Evolutionary conservation across 2,888 invertebrate genomes (phyloP), one percentile per base, ranked within the genome.

Genomic region (Troides aeacus): DNA sequence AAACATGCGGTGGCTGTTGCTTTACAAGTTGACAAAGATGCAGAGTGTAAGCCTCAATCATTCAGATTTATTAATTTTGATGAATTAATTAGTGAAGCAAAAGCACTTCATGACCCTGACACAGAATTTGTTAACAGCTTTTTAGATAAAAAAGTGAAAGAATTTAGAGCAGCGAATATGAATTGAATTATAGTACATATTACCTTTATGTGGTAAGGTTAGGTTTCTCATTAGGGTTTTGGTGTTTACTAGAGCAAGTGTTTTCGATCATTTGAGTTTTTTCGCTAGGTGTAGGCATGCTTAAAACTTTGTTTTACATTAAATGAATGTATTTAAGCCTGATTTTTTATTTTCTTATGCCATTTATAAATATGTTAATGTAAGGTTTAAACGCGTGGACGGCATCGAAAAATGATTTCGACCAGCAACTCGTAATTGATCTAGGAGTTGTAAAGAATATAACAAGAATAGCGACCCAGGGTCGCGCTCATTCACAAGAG

Each of bases 321-420:
- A 65, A 69, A 70, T 46, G 42, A 18, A 56, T 21, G 56, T 56
- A 10, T 56, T 0, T 56, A 10, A 56, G n/a, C 8, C n/a, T 56
- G 18, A 56, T 21, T 57, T 65, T 69, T 61, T 53, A 56, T 69
- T 64, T 65, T 36, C 18, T 69, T 57, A 58, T 57, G n/a, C 58
- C 21, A 58, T 53, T 18, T 61, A 61, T 46, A 39, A 66, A 66
- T 58, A 42, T 64, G 58, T 64, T n/a, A 61, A 72, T 86, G 59
- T 81, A 95, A 97, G 97, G 96, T 94, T 94, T 95, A 87, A 97
- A 96, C 93, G 97, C 97, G 83, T 98, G 98, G 98, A 97, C 97
- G 75, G 97, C 98, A 68, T 95, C 95, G 82, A 96, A 95, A 89
- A 97, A 96, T 84, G 98, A 99, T 93, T 97, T 97, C 90, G 96